These are phyloP conservation scores for Pollicipes pollicipes DNA, from an alignment of 1,140 invertebrate genomes.

Conservation along the genomic window DNA sequence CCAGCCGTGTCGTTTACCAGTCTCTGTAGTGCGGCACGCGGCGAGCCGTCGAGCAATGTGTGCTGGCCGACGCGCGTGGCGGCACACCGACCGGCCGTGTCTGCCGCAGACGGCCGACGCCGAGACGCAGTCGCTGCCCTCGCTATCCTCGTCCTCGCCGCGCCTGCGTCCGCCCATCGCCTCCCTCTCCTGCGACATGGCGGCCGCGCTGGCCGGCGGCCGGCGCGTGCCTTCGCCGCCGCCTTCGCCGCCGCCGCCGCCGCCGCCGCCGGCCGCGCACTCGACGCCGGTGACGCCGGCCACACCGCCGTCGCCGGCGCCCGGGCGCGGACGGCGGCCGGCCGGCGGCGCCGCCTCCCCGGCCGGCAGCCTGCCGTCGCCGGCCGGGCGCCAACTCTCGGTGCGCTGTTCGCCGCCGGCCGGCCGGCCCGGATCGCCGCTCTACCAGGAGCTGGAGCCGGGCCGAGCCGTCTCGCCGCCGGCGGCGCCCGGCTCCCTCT, in stretches of 20 bases:
- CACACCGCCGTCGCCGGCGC: background rate
- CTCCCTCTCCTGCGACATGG: slow-evolving; percentile 4
- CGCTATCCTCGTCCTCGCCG: background rate
- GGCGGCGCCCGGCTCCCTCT: slow-evolving; percentile 43
- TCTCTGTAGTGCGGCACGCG: too few relatives aligned
- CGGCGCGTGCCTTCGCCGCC: too few relatives aligned
- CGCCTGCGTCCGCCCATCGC: too few relatives aligned
- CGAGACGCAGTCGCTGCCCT: background rate
- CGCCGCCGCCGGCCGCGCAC: slow-evolving; percentile 21
- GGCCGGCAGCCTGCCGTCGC: slow-evolving; percentile 10
- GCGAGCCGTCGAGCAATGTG: too few relatives aligned
- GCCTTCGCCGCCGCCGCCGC: slow-evolving; percentile 23
- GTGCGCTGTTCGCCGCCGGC: slow-evolving; percentile 30
- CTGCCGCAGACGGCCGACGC: background rate
- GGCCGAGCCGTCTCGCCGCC: slow-evolving; percentile 13
- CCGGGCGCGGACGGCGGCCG: background rate
- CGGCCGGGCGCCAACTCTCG: slow-evolving; percentile 21
- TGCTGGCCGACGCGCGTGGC: too few relatives aligned
- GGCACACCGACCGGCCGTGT: background rate
- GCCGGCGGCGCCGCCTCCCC: background rate
- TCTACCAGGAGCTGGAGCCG: slow-evolving; percentile 9
- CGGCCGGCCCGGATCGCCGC: slow-evolving; percentile 12
- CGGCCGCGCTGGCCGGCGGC: too few relatives aligned
- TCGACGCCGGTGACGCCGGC: background rate
- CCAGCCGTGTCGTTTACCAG: too few relatives aligned